These are phyloP conservation scores for Promerops cafer DNA, from an alignment of 2,113 vertebrate genomes.

Conservation along the genomic window DNA sequence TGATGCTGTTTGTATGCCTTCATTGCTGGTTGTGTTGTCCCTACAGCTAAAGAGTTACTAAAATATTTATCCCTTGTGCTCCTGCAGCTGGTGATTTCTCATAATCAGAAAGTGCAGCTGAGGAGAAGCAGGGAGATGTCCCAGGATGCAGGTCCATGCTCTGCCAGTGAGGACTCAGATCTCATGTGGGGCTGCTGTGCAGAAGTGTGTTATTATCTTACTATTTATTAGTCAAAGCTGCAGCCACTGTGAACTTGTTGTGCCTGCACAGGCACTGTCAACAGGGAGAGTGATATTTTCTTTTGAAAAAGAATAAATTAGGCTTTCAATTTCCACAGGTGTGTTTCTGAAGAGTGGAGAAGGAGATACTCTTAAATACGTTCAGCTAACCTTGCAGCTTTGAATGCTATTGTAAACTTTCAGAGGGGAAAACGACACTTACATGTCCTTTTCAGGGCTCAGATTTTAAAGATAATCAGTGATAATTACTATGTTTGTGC, in stretches of 20 bases:
- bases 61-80: background rate
- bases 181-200: background rate
- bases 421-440: accelerated
- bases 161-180: background rate
- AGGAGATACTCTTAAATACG: background rate
- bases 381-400: background rate
- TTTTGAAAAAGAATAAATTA: background rate
- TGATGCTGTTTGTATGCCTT: background rate
- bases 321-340: background rate
- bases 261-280: background rate
- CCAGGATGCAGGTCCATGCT: background rate
- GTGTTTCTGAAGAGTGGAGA: background rate
- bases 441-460: background rate
- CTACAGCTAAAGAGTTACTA: background rate
- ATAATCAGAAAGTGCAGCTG: background rate
- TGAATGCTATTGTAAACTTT: background rate
- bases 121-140: background rate
- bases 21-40: background rate
- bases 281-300: background rate
- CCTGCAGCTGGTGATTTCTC: background rate
- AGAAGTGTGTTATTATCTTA: accelerated
- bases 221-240: background rate
- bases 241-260: accelerated
- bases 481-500: background rate
- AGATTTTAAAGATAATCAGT: background rate